Conservation (phyloP, 2,113 vertebrate genomes). For the Pangasianodon gigas region DNA sequence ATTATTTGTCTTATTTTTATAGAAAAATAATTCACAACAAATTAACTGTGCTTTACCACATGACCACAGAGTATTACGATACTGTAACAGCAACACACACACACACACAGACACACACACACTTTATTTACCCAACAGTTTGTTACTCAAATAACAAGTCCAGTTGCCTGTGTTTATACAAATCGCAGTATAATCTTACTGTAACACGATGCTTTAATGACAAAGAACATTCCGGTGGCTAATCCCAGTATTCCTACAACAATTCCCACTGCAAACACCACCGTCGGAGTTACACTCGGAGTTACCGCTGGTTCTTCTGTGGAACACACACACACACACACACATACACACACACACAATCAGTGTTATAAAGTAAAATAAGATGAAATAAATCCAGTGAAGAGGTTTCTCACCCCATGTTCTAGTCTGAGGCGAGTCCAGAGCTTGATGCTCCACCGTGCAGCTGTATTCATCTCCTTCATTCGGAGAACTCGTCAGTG, state of each 20-base stretch:
- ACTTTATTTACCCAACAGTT: too few relatives aligned
- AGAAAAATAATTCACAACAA: too few relatives aligned
- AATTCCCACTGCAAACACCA: conserved; percentile 6
- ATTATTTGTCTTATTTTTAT: too few relatives aligned
- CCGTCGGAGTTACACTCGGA: neutral
- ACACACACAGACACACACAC: too few relatives aligned
- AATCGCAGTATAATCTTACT: too few relatives aligned
- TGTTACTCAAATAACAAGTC: too few relatives aligned
- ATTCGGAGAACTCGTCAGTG: neutral
- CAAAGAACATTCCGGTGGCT: neutral
- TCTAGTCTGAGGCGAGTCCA: neutral
- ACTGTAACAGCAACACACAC: too few relatives aligned
- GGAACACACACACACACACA: conserved; percentile 1
- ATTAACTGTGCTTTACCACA: too few relatives aligned
- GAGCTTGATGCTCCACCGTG: conserved; percentile 10
- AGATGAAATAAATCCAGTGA: neutral
- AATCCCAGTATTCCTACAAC: neutral
- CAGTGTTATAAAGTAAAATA: neutral
- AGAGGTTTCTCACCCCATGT: conserved; percentile 8
- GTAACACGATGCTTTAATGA: neutral
- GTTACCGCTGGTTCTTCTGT: neutral
- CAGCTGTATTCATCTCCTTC: conserved; percentile 7
- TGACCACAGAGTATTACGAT: too few relatives aligned
- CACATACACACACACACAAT: neutral
- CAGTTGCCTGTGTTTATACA: neutral